Evolutionary conservation across 2,113 vertebrate genomes (phyloP).

Genomic region (Ceyx cyanopectus): DNA sequence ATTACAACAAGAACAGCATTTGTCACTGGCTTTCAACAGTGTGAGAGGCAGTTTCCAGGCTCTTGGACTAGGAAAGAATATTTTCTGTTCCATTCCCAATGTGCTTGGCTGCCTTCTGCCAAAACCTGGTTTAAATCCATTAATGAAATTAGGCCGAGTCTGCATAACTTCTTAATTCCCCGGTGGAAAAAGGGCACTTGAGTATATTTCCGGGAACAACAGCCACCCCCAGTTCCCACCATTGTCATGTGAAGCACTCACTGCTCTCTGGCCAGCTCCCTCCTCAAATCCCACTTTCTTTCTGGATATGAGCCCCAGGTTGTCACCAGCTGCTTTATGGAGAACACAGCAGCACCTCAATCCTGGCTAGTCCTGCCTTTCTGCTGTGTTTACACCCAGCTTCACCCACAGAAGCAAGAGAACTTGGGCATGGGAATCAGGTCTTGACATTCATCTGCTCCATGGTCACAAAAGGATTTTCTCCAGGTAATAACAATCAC

Average conservation of each 20-base stretch:
- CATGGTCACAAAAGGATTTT: fast-evolving
- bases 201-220: neutral
- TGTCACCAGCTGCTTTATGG: neutral
- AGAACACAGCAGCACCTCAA: neutral
- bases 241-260: neutral
- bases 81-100: slow-evolving; percentile 49
- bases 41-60: slow-evolving; percentile 23
- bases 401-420: too few species aligned
- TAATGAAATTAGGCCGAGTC: slow-evolving; percentile 13
- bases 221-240: neutral
- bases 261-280: neutral
- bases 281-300: neutral
- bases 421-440: neutral
- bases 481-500: neutral
- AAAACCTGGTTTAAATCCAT: slow-evolving; percentile 46
- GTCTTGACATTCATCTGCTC: neutral
- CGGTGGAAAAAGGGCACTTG: neutral
- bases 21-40: slow-evolving; percentile 1
- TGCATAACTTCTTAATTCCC: neutral
- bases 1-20: slow-evolving; percentile 16
- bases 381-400: fast-evolving
- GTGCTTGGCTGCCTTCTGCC: neutral
- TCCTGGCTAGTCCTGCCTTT: neutral
- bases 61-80: neutral
- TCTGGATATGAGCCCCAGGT: neutral